Base-by-base conservation (phyloP, 2,888 invertebrate species). In the Operophtera brumata region DNA sequence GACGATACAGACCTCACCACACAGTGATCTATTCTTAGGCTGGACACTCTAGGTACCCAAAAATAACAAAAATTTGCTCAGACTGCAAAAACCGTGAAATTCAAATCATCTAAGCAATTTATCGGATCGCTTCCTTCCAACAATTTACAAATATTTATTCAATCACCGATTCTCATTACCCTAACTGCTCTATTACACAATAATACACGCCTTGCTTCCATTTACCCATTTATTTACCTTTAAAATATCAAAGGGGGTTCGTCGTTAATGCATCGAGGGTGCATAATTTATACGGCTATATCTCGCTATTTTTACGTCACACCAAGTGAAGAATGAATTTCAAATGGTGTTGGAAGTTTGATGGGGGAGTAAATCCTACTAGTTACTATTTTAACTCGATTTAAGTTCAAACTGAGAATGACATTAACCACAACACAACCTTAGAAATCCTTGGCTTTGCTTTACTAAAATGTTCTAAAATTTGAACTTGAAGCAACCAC, bases 271-370 rank as follows among this genome's bases (percentile, higher is more conserved):
- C 84, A 84, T 77, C 78, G 75, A 70, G 87, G 89, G 88, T 89
- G 88, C 83, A 89, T 89, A 90, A 88, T 88, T 87, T 88, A 89
- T 85, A 74, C 76, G 77, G 73, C 73, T 78, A 79, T 80, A 85
- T 86, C 82, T 79, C 79, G 85, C 75, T 86, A 86, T 88, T 88
- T 90, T 87, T 90, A 89, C 82, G 87, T 88, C 88, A 88, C 88
- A 86, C 84, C 82, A 34, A 51, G 72, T 88, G 87, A 90, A 86
- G 88, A 88, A 89, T 89, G 89, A 90, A 90, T 88, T 88, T 88
- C 86, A 88, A 90, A 90, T 90, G 86, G 82, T 82, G 81, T 81
- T 80, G 85, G 88, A 88, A 87, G 87, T 87, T 88, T 87, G 77
- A 76, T 73, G 77, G 87, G 89, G 87, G 84, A 83, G 75, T 78